Conservation (phyloP, 1,140 invertebrate genomes). For the Drosophila navojoa region DNA sequence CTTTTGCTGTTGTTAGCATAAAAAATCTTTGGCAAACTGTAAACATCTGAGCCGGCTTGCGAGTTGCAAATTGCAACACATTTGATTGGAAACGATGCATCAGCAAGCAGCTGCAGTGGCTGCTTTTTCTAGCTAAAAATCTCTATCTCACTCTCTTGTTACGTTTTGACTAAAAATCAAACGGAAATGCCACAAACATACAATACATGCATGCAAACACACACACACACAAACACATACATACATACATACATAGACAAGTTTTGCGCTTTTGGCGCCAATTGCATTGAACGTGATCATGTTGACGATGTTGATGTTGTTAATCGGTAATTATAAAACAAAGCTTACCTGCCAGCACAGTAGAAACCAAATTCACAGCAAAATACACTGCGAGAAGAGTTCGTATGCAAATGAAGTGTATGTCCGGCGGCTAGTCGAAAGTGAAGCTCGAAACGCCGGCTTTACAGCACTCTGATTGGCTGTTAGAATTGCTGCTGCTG, state of each 20-base stretch:
- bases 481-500: neutral
- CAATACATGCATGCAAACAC: neutral
- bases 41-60: neutral
- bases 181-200: neutral
- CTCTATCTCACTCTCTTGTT: neutral
- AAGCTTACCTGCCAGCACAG: conserved; percentile 23
- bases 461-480: conserved; percentile 47
- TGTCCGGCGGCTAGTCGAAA: neutral
- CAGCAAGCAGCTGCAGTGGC: neutral
- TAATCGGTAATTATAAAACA: neutral
- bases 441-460: conserved; percentile 29
- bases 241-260: neutral
- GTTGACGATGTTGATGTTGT: neutral
- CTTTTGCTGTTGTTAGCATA: neutral
- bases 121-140: conserved; percentile 5
- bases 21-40: neutral
- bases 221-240: neutral
- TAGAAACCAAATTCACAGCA: neutral
- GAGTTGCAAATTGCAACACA: conserved; percentile 1
- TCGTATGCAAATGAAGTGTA: neutral
- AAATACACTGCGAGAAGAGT: conserved; percentile 6
- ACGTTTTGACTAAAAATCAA: neutral
- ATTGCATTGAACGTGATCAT: neutral
- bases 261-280: conserved; percentile 8
- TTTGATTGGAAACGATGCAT: neutral